These are phyloP conservation scores for Zoanthus sociatus DNA, from an alignment of 92 coral and sea anemone species.

Conservation along the genomic window DNA sequence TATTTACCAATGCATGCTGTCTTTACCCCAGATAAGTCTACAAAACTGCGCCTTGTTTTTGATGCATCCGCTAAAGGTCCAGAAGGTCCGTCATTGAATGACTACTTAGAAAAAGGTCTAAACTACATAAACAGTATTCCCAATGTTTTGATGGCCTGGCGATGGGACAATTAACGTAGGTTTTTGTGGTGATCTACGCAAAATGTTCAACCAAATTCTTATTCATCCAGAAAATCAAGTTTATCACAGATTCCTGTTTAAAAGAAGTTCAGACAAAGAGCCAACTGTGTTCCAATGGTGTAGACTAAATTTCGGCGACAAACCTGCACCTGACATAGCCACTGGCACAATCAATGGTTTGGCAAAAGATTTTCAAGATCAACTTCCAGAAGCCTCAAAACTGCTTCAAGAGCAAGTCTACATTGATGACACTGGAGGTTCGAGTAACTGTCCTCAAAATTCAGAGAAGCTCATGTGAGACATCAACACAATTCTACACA, in stretches of 20 bases:
- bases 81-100: slow-evolving; percentile 35
- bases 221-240: no score
- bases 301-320: slow-evolving; percentile 69
- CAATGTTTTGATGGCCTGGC: slow-evolving; percentile 62
- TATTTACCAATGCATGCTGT: slow-evolving; percentile 18
- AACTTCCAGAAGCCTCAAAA: slow-evolving; percentile 60
- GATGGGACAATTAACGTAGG: slow-evolving; percentile 68
- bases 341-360: slow-evolving; percentile 50
- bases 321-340: slow-evolving; percentile 75
- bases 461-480: no score
- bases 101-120: slow-evolving; percentile 36
- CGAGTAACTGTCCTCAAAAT: slow-evolving; percentile 25
- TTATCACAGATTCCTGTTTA: slow-evolving; percentile 70
- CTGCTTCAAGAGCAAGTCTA: slow-evolving; percentile 54
- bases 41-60: no score
- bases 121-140: slow-evolving; percentile 52
- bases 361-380: slow-evolving; percentile 51
- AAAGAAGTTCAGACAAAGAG: slow-evolving; percentile 25
- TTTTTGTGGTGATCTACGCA: slow-evolving; percentile 56
- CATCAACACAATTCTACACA: slow-evolving; percentile 59
- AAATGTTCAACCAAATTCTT: no score
- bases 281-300: slow-evolving; percentile 69
- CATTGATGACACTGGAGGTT: no score
- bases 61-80: slow-evolving; percentile 52
- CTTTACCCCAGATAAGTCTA: no score